A percentile compares a stretch with the other conserved stretches of the same genome.
phyloP scores from a whole-genome alignment of 2,888 invertebrate genomes.

The Platypus cylindrus region DNA sequence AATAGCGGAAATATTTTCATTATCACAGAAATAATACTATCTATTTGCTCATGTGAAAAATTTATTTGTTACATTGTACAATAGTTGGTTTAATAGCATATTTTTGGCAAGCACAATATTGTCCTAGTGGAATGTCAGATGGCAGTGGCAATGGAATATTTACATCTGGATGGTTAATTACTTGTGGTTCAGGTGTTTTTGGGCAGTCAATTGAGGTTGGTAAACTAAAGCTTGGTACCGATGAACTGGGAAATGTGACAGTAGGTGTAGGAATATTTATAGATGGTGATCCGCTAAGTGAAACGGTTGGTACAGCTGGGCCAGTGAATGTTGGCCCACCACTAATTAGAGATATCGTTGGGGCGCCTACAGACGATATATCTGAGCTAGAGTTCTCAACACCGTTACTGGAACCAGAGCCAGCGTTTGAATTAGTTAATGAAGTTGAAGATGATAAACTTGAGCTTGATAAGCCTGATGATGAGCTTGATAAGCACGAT shows the following conservation, averaged over 20 bases:
- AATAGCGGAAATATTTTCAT: neutral
- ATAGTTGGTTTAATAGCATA: conserved; percentile 9
- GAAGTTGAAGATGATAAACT: too few species aligned
- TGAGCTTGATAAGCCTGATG: too few species aligned
- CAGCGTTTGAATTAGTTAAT: too few species aligned
- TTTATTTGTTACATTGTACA: conserved; percentile 3
- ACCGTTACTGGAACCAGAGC: too few species aligned
- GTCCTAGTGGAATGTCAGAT: conserved; percentile 9
- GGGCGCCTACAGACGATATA: too few species aligned
- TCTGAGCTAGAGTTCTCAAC: too few species aligned
- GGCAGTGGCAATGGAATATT: conserved; percentile 9
- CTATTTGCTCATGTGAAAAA: neutral
- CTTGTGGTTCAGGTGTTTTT: neutral
- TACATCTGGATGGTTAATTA: conserved; percentile 9
- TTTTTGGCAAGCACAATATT: conserved; percentile 13
- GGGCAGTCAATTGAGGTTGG: neutral
- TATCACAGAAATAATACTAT: neutral
- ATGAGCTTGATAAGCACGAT: too few species aligned
- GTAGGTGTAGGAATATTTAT: neutral
- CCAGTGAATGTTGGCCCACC: neutral
- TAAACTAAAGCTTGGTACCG: neutral
- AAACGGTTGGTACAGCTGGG: neutral
- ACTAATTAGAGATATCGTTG: too few species aligned
- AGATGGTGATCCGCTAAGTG: neutral
- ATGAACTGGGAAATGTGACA: neutral